A percentile compares a stretch with the other conserved stretches of the same genome.
phyloP scores from a whole-genome alignment of 2,113 vertebrate species.

The Okapia johnstoni region DNA sequence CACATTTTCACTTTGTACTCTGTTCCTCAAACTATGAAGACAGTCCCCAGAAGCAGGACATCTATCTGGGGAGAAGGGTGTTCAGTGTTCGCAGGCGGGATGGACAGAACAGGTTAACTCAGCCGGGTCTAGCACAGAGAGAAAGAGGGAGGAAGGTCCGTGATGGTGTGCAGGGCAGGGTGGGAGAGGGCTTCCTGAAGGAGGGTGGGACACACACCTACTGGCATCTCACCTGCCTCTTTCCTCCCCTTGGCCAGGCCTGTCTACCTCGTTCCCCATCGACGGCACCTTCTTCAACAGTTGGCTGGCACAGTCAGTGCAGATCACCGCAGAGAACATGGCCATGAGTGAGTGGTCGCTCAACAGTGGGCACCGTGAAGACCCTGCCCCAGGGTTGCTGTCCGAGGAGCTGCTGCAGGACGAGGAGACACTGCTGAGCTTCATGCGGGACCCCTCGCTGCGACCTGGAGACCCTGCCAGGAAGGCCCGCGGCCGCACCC shows the following conservation, averaged over 20 bases:
- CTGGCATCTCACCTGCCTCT: neutral
- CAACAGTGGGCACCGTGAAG: slow-evolving; percentile 86
- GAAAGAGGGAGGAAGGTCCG: neutral
- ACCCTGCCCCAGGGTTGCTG: slow-evolving; percentile 87
- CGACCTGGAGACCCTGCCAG: slow-evolving; percentile 89
- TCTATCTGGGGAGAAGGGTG: neutral
- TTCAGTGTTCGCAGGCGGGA: neutral
- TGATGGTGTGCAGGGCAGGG: neutral
- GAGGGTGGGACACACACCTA: fast-evolving
- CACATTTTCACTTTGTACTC: neutral
- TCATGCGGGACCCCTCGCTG: slow-evolving; percentile 96
- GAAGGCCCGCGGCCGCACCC: slow-evolving; percentile 84
- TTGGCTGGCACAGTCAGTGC: slow-evolving; percentile 95
- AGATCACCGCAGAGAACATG: slow-evolving; percentile 96
- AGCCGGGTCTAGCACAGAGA: neutral
- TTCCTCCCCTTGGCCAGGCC: slow-evolving; percentile 78
- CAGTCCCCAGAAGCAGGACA: neutral
- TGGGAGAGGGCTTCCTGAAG: neutral
- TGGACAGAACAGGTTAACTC: neutral
- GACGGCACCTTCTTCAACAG: slow-evolving; percentile 95
- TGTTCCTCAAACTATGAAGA: neutral
- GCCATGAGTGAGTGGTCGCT: slow-evolving; percentile 93
- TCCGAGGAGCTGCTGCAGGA: slow-evolving; percentile 95
- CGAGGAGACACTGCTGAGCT: slow-evolving; percentile 93
- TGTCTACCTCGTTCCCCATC: slow-evolving; percentile 93